phyloP scores from a whole-genome alignment of 2,113 vertebrate species.

The Caretta caretta region DNA sequence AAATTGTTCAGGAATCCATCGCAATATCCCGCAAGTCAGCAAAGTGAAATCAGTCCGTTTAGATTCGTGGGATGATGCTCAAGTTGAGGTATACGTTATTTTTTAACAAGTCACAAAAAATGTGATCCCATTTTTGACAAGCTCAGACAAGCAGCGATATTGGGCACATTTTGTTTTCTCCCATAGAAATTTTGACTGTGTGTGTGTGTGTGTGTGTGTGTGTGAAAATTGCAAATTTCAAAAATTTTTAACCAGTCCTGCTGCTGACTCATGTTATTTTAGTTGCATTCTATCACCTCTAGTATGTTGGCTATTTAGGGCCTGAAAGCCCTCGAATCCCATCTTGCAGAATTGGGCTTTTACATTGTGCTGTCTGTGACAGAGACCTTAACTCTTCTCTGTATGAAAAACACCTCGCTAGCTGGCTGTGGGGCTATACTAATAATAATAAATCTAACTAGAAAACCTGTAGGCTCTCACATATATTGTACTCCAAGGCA shows the following conservation, averaged over 20 bases:
- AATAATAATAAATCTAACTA: too few relatives aligned
- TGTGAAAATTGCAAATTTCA: background rate
- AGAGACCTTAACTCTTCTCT: too few relatives aligned
- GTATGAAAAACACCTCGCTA: too few relatives aligned
- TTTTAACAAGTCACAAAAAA: too few relatives aligned
- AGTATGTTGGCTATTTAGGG: background rate
- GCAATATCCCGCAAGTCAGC: conserved; percentile 92
- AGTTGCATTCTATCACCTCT: background rate
- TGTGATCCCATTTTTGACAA: too few relatives aligned
- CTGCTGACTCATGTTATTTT: background rate
- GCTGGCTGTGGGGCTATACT: too few relatives aligned
- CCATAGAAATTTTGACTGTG: background rate
- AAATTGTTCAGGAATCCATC: conserved; percentile 94
- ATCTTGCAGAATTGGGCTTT: too few relatives aligned
- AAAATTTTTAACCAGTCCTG: background rate
- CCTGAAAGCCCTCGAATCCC: too few relatives aligned
- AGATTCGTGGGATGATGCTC: conserved; percentile 92
- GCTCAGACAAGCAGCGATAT: too few relatives aligned
- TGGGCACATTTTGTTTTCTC: background rate
- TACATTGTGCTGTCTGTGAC: too few relatives aligned
- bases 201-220: background rate
- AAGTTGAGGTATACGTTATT: conserved; percentile 87
- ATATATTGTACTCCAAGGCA: background rate
- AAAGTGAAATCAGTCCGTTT: conserved; percentile 91
- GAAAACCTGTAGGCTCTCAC: too few relatives aligned